phyloP scores from a whole-genome alignment of 2,797 vertebrate genomes.

The Carapus acus region DNA sequence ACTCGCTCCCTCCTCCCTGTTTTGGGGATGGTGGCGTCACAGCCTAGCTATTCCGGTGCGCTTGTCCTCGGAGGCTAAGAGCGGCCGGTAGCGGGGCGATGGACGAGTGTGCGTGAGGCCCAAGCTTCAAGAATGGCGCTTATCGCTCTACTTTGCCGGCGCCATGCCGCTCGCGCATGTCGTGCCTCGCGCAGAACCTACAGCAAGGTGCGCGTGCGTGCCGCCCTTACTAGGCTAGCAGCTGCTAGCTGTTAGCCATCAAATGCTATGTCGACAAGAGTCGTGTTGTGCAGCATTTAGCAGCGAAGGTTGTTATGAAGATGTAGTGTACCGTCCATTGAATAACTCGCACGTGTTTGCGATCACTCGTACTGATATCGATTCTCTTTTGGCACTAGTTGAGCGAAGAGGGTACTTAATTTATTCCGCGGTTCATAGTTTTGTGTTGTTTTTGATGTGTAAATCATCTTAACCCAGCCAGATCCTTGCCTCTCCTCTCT shows the following conservation, averaged over 20 bases:
- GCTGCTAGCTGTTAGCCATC: slow-evolving; percentile 49
- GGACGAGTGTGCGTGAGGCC: not conserved
- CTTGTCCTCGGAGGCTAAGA: slow-evolving; percentile 58
- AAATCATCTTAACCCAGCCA: too few species aligned
- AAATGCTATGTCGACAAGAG: not conserved
- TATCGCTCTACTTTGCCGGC: slow-evolving; percentile 38
- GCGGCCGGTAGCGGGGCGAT: slow-evolving; percentile 24
- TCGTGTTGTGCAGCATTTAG: slow-evolving; percentile 2
- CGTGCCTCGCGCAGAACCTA: slow-evolving; percentile 51
- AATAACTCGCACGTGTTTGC: too few species aligned
- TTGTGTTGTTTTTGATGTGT: too few species aligned
- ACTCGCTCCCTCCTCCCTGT: slow-evolving; percentile 8
- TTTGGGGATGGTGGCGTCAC: slow-evolving; percentile 35
- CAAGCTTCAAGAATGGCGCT: slow-evolving; percentile 49
- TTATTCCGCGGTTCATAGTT: too few species aligned
- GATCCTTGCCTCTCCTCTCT: too few species aligned
- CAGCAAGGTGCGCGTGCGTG: slow-evolving; percentile 65
- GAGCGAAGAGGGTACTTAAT: too few species aligned
- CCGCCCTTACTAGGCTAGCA: not conserved
- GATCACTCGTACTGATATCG: too few species aligned
- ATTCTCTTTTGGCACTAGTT: too few species aligned
- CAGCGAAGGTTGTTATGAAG: not conserved
- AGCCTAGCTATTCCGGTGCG: slow-evolving; percentile 64
- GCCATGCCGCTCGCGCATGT: slow-evolving; percentile 20
- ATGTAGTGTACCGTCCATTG: too few species aligned